Evolutionary conservation across 2,797 vertebrate genomes (phyloP).

Genomic region (Pterois miles): DNA sequence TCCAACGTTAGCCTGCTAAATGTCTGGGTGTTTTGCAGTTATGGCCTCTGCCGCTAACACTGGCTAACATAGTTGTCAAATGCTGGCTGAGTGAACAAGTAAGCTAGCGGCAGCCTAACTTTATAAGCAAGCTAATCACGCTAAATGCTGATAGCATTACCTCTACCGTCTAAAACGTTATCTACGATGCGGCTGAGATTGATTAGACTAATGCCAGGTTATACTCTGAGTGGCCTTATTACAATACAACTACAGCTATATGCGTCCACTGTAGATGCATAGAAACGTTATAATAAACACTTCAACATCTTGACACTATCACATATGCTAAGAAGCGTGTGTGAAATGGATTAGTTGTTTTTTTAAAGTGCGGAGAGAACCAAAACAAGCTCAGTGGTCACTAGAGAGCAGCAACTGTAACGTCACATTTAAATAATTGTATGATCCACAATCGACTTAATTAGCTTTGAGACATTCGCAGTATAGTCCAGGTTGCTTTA

Average conservation of each 20-base stretch:
- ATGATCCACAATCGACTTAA: not conserved
- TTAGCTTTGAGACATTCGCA: not conserved
- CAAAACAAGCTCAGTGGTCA: constrained; percentile 19
- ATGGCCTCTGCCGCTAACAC: not conserved
- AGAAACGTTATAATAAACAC: not conserved
- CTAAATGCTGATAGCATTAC: not conserved
- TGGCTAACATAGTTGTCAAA: constrained; percentile 12
- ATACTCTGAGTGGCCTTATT: not conserved
- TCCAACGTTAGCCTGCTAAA: not conserved
- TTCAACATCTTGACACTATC: not conserved
- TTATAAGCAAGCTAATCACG: not conserved
- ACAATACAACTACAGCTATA: not conserved
- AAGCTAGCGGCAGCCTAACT: constrained; percentile 11
- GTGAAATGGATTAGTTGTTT: not conserved
- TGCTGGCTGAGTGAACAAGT: not conserved
- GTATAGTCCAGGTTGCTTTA: not conserved
- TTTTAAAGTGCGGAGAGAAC: not conserved
- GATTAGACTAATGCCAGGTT: not conserved
- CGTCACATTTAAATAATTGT: not conserved
- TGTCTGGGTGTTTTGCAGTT: not conserved
- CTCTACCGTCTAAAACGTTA: not conserved
- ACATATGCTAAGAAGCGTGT: not conserved
- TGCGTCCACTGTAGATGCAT: not conserved
- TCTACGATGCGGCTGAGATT: not conserved
- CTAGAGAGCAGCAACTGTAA: not conserved